Base-by-base conservation (phyloP, 1,140 invertebrate genomes). In the Dinothrombium tinctorium region DNA sequence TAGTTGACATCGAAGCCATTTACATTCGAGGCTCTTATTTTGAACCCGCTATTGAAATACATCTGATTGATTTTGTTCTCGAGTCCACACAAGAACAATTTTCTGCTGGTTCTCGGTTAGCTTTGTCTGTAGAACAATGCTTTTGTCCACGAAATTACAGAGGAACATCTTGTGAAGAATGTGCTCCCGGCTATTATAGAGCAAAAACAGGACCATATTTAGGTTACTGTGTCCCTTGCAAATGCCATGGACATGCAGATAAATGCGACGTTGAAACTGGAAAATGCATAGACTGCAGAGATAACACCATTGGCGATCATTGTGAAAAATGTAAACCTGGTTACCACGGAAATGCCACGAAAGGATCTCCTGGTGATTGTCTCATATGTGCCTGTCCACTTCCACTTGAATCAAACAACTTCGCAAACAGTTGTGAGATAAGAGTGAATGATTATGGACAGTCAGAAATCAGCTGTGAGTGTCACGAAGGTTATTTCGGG, bases 321-420 rank as follows among this genome's bases (percentile, higher is more conserved):
- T 98, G 90, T 58, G 89, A 96, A 50, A 58, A 68, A 28, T 99
- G 92, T 54, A 68, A 73, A 39, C 61, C 70, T 15, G 92, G 92
- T 6, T 92, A 84, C 58, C 82, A 94, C 57, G 89, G 89, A 21
- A 77, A 95, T 54, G 79, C 83, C 0, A 78, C 74, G 1, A 59
- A 68, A 24, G 81, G 79, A 39, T 75, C 74, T 5, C 79, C 79
- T 0, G 69, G 73, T 17, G 83, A 90, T 53, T 99, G 92, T 61
- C 63, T 84, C 25, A 90, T 95, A 42, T 99, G 92, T 57, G 76
- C 87, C 1, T 99, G 92, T 62, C 92, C 92, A 0, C 54, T 92
- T 37, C 82, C 84, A 2, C 65, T 74, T n/a, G 56, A 69, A 2
- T 75, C 73, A 0, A 98, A 98, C 60, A 98, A 98, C 56, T 95